A percentile compares a stretch with the other conserved stretches of the same genome.
Conservation (phyloP, 1,140 invertebrate genomes). For the Temnothorax nylanderi region DNA sequence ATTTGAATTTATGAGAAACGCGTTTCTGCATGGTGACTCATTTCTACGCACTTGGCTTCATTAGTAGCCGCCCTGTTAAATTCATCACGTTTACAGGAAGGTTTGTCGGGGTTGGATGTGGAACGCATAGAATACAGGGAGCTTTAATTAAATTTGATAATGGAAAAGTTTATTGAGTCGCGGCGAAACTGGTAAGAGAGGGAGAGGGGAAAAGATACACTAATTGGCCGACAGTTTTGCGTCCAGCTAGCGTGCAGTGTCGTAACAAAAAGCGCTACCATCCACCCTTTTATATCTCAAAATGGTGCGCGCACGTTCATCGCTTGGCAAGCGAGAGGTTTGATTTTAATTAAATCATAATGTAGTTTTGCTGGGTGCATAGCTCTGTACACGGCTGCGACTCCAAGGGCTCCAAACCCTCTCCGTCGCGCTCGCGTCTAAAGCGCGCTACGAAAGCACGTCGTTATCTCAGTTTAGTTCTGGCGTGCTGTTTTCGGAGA, state of each 20-base stretch:
- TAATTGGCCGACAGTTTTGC: slow-evolving; percentile 71
- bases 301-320: slow-evolving; percentile 29
- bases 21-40: background rate
- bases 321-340: slow-evolving; percentile 50
- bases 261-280: slow-evolving; percentile 61
- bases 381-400: slow-evolving; percentile 6
- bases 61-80: slow-evolving; percentile 15
- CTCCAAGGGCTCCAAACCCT: background rate
- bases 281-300: slow-evolving; percentile 39
- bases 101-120: background rate
- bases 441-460: slow-evolving; percentile 53
- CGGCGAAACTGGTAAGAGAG: background rate
- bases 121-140: background rate
- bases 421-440: background rate
- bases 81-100: slow-evolving; percentile 44
- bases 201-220: slow-evolving; percentile 18
- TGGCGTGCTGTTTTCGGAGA: slow-evolving; percentile 48
- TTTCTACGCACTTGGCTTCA: background rate
- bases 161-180: slow-evolving; percentile 72
- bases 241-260: slow-evolving; percentile 24
- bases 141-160: slow-evolving; percentile 75
- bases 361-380: slow-evolving; percentile 55
- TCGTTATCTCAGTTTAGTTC: slow-evolving; percentile 65
- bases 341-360: slow-evolving; percentile 75
- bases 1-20: background rate